Evolutionary conservation across 1,140 invertebrate genomes (phyloP).

Genomic region (Penaeus indicus): DNA sequence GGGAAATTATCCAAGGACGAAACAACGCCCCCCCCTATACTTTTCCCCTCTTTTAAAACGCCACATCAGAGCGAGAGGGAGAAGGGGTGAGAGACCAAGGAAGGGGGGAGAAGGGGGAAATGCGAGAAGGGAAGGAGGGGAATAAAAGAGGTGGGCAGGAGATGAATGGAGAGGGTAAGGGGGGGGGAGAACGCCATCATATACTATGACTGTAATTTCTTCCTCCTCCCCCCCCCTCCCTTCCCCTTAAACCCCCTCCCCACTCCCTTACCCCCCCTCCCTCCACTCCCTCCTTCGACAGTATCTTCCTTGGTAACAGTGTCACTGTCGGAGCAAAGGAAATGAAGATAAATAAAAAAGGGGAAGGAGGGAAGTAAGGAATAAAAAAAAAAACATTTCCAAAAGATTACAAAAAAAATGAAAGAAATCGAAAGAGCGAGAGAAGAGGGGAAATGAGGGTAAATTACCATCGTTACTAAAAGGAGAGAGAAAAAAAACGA

Average conservation of each 20-base stretch:
- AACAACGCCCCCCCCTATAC: too few relatives aligned
- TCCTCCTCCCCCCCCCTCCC: too few relatives aligned
- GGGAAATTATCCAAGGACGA: too few relatives aligned
- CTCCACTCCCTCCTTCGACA: too few relatives aligned
- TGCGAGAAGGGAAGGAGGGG: conserved; percentile 55
- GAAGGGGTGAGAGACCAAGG: conserved; percentile 66
- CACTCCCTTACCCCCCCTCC: too few relatives aligned
- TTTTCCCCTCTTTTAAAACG: too few relatives aligned
- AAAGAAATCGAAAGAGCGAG: conserved; percentile 7
- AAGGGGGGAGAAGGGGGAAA: conserved; percentile 38
- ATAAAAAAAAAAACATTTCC: background rate
- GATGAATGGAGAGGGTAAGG: background rate
- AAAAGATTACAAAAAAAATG: background rate
- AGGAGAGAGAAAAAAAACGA: too few relatives aligned
- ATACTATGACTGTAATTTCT: too few relatives aligned
- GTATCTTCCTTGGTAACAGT: too few relatives aligned
- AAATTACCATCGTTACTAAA: too few relatives aligned
- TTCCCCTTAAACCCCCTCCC: too few relatives aligned
- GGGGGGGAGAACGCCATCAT: background rate
- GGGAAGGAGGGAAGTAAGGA: background rate
- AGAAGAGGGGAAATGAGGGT: background rate
- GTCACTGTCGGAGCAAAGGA: too few relatives aligned
- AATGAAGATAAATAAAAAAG: background rate
- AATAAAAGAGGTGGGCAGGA: background rate
- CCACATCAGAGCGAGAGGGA: conserved; percentile 42